Evolutionary conservation across 2,888 invertebrate genomes (phyloP), one percentile per base, ranked within the genome.

Genomic region (Uropetala carovei): DNA sequence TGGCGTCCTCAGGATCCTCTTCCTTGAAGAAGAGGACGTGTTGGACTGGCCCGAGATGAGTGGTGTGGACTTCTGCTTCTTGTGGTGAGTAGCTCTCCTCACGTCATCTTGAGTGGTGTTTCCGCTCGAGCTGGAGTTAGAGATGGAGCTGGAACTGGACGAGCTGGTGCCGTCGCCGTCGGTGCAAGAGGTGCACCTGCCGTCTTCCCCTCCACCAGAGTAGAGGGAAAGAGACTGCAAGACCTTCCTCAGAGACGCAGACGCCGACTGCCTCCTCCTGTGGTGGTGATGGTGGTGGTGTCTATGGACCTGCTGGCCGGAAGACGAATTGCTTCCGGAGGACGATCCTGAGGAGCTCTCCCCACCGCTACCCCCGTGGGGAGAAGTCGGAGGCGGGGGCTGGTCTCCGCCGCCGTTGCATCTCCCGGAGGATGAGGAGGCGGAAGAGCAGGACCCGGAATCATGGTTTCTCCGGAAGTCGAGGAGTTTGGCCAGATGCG

Each of bases 1-100:
- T 0, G 98, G 98, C 92, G 97, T 96, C 75, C 98, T 96, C 16
- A 98, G 95, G 93, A 98, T 98, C 94, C 97, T 96, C 94, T 97
- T 97, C 2, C 89, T 64, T 3, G 89, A 18, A 9, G 30, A 30
- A 10, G 89, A 89, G 11, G 86, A 18, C 5, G 89, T 16, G 43
- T 64, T 89, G 43, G 27, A 43, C 89, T 89, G 89, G n/a, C 43
- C 13, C 97, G 97, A 92, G 96, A 95, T 94, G 30, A 89, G 43
- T n/a, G 60, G 89, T 9, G 43, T n/a, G 5, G 89, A 64, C 89
- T 89, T 89, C 43, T 89, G 89, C n/a, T 89, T 89, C 89, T 89
- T 89, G 89, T 89, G 89, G 68, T 89, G 89, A 9, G 27, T 14
- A 8, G 64, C 43, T 10, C 89, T 43, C 18, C 89, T 60, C 4